Conservation (phyloP, 2,888 invertebrate species). For the Dendrolimus pini region DNA sequence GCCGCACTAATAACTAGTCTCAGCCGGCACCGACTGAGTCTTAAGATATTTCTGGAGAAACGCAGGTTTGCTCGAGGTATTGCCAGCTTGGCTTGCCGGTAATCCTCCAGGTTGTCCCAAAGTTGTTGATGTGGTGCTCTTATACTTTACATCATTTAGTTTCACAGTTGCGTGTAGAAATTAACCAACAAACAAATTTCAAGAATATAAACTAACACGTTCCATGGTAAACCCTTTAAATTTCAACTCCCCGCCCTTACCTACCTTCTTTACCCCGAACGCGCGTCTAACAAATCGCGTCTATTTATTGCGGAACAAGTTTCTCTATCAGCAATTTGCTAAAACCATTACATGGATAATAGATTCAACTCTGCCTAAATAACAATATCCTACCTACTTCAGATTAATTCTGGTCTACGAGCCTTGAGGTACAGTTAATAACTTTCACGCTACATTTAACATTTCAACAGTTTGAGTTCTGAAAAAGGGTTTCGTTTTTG, state of each 20-base stretch:
- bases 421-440: not conserved
- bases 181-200: not conserved
- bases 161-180: too few species aligned
- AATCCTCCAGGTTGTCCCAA: too few species aligned
- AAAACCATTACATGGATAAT: slow-evolving; percentile 49
- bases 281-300: slow-evolving; percentile 47
- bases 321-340: slow-evolving; percentile 60
- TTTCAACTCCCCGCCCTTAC: not conserved
- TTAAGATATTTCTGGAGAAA: too few species aligned
- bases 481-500: not conserved
- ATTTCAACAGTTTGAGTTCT: not conserved
- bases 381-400: slow-evolving; percentile 4
- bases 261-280: slow-evolving; percentile 8
- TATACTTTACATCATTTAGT: too few species aligned
- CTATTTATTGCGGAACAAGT: slow-evolving; percentile 57
- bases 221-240: not conserved
- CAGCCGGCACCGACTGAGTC: too few species aligned
- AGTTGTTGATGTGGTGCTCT: too few species aligned
- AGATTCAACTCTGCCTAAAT: slow-evolving; percentile 19
- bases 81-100: too few species aligned
- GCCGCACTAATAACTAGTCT: too few species aligned
- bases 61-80: too few species aligned
- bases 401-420: slow-evolving; percentile 6
- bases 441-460: not conserved
- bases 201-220: not conserved